A percentile compares a stretch with the other conserved stretches of the same genome.
Conservation (phyloP, 2,888 invertebrate genomes). For the Agrochola litura region DNA sequence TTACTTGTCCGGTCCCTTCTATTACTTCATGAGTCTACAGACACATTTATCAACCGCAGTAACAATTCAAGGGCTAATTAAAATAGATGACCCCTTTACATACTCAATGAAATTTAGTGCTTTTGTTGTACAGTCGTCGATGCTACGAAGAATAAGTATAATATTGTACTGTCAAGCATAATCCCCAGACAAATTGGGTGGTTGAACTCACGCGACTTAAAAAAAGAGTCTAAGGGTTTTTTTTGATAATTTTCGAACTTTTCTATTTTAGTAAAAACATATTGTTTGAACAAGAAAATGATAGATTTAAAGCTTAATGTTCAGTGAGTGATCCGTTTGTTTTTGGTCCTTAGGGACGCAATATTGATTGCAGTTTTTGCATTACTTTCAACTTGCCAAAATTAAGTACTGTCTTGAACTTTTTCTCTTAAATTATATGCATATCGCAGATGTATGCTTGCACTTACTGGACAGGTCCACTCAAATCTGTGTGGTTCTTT, state of each 20-base stretch:
- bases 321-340: background rate
- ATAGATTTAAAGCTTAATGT: background rate
- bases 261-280: constrained; percentile 11
- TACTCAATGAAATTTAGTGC: constrained; percentile 84
- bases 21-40: constrained; percentile 34
- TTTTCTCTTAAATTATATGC: too few relatives aligned
- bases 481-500: too few relatives aligned
- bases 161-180: constrained; percentile 44
- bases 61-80: constrained; percentile 83
- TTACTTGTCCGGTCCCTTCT: constrained; percentile 17
- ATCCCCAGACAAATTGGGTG: constrained; percentile 32
- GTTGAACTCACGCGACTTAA: constrained; percentile 15
- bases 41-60: constrained; percentile 62
- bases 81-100: constrained; percentile 88
- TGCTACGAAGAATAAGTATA: constrained; percentile 39
- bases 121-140: constrained; percentile 37
- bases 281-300: background rate
- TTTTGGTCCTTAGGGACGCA: background rate
- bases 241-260: background rate
- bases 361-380: background rate
- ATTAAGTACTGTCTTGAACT: too few relatives aligned
- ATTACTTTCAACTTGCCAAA: too few relatives aligned
- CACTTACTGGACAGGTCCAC: too few relatives aligned
- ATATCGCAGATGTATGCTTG: too few relatives aligned
- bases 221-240: background rate